A percentile compares a stretch with the other conserved stretches of the same genome.
phyloP scores from a whole-genome alignment of 1,140 invertebrate genomes.

The Bombus balteatus region DNA sequence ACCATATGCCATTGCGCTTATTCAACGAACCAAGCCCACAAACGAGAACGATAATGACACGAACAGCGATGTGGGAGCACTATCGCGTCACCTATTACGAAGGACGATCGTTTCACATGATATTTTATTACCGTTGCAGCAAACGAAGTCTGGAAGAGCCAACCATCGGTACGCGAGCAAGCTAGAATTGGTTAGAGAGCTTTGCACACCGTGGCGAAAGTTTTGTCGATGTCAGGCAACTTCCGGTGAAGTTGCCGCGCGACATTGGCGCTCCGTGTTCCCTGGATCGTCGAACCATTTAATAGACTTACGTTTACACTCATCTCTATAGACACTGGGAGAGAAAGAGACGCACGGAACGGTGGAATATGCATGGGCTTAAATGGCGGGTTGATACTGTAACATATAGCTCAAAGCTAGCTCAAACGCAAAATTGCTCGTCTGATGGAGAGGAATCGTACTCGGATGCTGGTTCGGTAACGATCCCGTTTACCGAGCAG shows the following conservation, averaged over 20 bases:
- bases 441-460: neutral
- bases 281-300: conserved; percentile 63
- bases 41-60: neutral
- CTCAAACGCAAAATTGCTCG: neutral
- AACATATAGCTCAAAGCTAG: neutral
- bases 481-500: too few species aligned
- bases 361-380: conserved; percentile 16
- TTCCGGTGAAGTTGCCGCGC: conserved; percentile 50
- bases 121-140: conserved; percentile 54
- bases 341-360: neutral
- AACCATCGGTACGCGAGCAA: conserved; percentile 3
- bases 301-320: conserved; percentile 65
- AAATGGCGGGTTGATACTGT: neutral
- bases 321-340: neutral
- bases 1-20: too few species aligned
- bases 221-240: conserved; percentile 59
- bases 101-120: neutral
- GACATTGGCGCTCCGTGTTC: conserved; percentile 43
- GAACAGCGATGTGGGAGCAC: neutral
- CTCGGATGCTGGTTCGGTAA: neutral
- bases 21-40: neutral
- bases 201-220: conserved; percentile 48
- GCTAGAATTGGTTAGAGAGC: conserved; percentile 23
- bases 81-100: neutral
- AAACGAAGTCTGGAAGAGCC: conserved; percentile 23